These are phyloP conservation scores for Caradrina kadenii DNA, from an alignment of 2,888 invertebrate species.

Conservation along the genomic window DNA sequence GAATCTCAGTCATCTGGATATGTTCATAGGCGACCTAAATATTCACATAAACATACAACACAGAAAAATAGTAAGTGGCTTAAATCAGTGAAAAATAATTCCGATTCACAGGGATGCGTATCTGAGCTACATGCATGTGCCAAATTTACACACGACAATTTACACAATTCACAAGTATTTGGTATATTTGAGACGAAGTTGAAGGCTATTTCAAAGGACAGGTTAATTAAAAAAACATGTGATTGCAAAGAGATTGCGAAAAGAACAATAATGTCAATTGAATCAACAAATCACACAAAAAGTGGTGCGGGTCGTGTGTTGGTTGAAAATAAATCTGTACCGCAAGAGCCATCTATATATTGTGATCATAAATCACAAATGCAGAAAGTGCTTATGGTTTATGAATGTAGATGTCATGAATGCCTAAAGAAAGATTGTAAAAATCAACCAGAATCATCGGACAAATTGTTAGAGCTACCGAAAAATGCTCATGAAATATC, in stretches of 20 bases:
- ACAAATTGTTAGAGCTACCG: conserved; percentile 19
- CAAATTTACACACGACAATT: conserved; percentile 4
- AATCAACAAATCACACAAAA: conserved; percentile 3
- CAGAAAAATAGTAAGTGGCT: background rate
- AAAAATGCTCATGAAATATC: too few species aligned
- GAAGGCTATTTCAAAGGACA: too few species aligned
- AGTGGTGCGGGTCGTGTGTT: background rate
- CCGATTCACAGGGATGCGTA: background rate
- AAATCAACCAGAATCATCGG: conserved; percentile 5
- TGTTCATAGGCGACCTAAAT: background rate
- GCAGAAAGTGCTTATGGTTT: too few species aligned
- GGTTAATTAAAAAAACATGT: too few species aligned
- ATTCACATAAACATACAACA: background rate
- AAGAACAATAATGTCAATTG: background rate
- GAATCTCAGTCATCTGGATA: conserved; percentile 8
- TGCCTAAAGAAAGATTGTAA: background rate
- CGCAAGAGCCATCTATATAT: background rate
- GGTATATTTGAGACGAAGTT: background rate
- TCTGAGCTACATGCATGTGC: background rate
- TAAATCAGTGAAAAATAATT: background rate
- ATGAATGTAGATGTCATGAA: background rate
- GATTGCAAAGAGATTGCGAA: too few species aligned
- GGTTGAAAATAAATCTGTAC: background rate
- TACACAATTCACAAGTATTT: background rate
- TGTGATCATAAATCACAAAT: background rate